A percentile compares a stretch with the other conserved stretches of the same genome.
Conservation (phyloP, 1,140 invertebrate species). For the Thaumatotibia leucotreta region DNA sequence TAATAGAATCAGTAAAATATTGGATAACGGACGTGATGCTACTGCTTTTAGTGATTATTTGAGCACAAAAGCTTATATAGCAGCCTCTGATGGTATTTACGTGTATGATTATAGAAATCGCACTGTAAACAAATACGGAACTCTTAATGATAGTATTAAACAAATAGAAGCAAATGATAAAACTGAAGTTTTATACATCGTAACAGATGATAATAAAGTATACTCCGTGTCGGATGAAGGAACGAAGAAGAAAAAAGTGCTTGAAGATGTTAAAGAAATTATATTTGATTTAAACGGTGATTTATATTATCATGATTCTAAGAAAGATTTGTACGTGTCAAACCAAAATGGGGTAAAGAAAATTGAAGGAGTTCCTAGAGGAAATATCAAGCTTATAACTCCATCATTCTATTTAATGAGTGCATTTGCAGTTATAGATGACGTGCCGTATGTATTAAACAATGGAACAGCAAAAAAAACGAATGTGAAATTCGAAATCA, state of each 20-base stretch:
- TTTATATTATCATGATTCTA: slow-evolving; percentile 38
- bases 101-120: slow-evolving; percentile 30
- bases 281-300: slow-evolving; percentile 44
- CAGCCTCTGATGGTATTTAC: slow-evolving; percentile 48
- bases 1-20: slow-evolving; percentile 29
- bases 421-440: slow-evolving; percentile 30
- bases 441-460: slow-evolving; percentile 29
- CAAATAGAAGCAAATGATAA: slow-evolving; percentile 36
- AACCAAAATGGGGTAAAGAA: slow-evolving; percentile 31
- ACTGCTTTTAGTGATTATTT: slow-evolving; percentile 33
- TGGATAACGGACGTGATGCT: slow-evolving; percentile 43
- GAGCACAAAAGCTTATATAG: slow-evolving; percentile 41
- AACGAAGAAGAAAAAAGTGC: slow-evolving; percentile 37
- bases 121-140: slow-evolving; percentile 46
- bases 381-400: slow-evolving; percentile 27
- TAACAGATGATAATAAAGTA: slow-evolving; percentile 40
- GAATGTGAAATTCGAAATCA: slow-evolving; percentile 27
- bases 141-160: slow-evolving; percentile 43
- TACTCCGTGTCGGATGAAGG: slow-evolving; percentile 47
- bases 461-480: slow-evolving; percentile 33
- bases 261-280: slow-evolving; percentile 38
- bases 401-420: slow-evolving; percentile 35
- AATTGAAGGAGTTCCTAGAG: slow-evolving; percentile 36
- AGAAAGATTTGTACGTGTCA: slow-evolving; percentile 36
- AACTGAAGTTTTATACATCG: slow-evolving; percentile 41